phyloP scores from a whole-genome alignment of 2,113 vertebrate species.

The Marcusenius ussheri region DNA sequence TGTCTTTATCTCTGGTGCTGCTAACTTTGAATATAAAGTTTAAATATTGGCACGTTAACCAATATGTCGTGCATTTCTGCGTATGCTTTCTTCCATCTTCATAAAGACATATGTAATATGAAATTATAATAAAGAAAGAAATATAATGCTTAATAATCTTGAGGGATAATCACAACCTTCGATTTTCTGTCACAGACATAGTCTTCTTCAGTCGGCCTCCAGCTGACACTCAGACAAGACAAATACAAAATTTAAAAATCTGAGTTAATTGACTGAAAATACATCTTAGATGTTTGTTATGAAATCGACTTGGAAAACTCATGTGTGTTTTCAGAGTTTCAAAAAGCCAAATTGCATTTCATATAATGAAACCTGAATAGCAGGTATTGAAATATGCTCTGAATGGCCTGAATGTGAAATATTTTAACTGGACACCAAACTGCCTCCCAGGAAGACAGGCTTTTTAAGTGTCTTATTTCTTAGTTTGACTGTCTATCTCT shows the following conservation, averaged over 20 bases:
- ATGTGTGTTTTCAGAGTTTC: neutral
- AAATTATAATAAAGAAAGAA: neutral
- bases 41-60: neutral
- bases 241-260: neutral
- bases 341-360: neutral
- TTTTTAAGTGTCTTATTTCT: neutral
- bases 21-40: neutral
- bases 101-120: neutral
- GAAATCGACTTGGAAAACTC: neutral
- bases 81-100: neutral
- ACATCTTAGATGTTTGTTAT: neutral
- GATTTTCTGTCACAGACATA: neutral
- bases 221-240: neutral
- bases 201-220: neutral
- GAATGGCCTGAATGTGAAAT: neutral
- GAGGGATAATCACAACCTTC: neutral
- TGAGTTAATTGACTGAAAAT: neutral
- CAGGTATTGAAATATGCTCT: neutral
- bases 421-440: neutral
- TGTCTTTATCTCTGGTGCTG: neutral
- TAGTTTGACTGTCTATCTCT: neutral
- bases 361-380: neutral
- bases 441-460: neutral
- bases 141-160: neutral
- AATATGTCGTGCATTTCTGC: neutral